These are phyloP conservation scores for Uropetala carovei DNA, from an alignment of 2,888 invertebrate species.

Conservation along the genomic window DNA sequence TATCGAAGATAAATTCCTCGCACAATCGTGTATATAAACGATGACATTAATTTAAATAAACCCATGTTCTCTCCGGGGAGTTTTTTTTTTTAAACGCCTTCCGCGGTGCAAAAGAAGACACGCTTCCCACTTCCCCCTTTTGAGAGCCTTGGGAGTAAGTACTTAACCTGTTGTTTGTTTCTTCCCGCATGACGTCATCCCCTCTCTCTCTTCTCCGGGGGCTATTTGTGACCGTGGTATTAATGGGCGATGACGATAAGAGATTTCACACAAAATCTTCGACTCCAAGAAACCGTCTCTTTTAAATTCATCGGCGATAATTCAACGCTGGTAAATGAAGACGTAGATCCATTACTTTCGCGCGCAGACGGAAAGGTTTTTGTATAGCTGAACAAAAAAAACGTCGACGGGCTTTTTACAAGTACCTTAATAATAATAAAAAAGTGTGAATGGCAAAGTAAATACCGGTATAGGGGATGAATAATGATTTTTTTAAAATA, in stretches of 20 bases:
- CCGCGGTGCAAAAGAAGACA: background rate
- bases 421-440: too few species aligned
- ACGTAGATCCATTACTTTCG: background rate
- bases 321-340: background rate
- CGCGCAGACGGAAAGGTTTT: too few species aligned
- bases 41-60: background rate
- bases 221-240: background rate
- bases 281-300: background rate
- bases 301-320: background rate
- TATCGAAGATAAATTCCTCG: background rate
- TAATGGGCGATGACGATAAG: conserved; percentile 8
- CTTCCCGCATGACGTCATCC: background rate
- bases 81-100: too few species aligned
- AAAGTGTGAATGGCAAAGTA: too few species aligned
- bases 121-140: background rate
- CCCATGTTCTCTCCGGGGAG: background rate
- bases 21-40: background rate
- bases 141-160: background rate
- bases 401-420: too few species aligned
- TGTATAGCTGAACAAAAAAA: too few species aligned
- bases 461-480: too few species aligned
- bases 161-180: conserved; percentile 17
- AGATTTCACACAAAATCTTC: background rate
- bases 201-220: background rate
- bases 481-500: too few species aligned